phyloP scores from a whole-genome alignment of 2,888 invertebrate species.

The Drosophila anceps region DNA sequence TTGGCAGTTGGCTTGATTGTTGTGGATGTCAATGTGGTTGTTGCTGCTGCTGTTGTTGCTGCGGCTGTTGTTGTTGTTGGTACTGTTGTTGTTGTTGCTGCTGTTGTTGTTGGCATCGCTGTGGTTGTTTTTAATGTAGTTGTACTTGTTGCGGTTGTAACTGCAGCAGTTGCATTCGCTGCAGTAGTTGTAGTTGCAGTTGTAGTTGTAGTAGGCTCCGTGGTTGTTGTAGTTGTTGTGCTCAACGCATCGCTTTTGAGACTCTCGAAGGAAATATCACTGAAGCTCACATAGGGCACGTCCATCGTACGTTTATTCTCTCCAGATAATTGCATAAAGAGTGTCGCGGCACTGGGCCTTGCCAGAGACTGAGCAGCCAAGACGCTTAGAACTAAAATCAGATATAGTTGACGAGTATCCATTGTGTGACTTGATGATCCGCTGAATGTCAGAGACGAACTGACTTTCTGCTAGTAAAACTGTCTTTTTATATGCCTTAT shows the following conservation, averaged over 20 bases:
- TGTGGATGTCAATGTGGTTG: background rate
- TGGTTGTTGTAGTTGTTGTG: conserved; percentile 8
- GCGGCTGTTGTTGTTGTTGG: background rate
- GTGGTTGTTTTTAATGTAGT: background rate
- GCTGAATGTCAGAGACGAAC: conserved; percentile 20
- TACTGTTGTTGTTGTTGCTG: background rate
- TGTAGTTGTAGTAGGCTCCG: background rate
- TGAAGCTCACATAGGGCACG: conserved; percentile 51
- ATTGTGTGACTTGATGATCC: conserved; percentile 12
- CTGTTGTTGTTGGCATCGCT: background rate
- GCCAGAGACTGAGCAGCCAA: conserved; percentile 4
- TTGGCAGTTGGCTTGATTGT: background rate
- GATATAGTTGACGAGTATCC: conserved; percentile 3
- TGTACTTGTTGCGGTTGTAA: conserved; percentile 4
- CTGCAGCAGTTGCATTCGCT: background rate
- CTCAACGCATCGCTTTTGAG: conserved; percentile 31
- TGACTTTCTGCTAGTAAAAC: conserved; percentile 2
- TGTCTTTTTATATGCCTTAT: conserved; percentile 34
- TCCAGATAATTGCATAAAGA: conserved; percentile 6
- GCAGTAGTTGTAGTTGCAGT: background rate
- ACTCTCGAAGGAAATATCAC: conserved; percentile 31
- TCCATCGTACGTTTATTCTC: conserved; percentile 21
- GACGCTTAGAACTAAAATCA: conserved; percentile 10
- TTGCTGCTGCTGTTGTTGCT: background rate
- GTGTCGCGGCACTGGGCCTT: background rate